Evolutionary conservation across 2,113 vertebrate genomes (phyloP).

Genomic region (Nerophis ophidion): DNA sequence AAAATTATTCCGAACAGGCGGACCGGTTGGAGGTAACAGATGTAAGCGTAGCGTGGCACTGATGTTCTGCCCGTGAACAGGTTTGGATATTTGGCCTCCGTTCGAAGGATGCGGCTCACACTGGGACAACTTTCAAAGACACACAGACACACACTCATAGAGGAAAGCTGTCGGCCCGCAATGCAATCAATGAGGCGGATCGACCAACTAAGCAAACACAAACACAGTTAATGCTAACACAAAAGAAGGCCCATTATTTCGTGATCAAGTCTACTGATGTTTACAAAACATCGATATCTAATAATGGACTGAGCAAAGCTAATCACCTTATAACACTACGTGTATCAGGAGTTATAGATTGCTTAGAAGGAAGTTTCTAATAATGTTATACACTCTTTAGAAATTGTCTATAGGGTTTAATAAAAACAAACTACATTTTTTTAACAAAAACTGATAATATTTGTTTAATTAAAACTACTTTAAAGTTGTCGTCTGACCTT

Average conservation of each 20-base stretch:
- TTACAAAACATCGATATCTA: conserved; percentile 47
- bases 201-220: conserved; percentile 64
- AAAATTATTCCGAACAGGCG: conserved; percentile 54
- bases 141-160: conserved; percentile 15
- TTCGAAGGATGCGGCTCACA: conserved; percentile 35
- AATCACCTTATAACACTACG: too few species aligned
- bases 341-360: too few species aligned
- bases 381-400: too few species aligned
- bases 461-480: too few species aligned
- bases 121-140: conserved; percentile 23
- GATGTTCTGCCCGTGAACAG: conserved; percentile 63
- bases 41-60: conserved; percentile 62
- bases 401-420: too few species aligned
- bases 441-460: too few species aligned
- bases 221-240: conserved; percentile 38
- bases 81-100: conserved; percentile 61
- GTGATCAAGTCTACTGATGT: conserved; percentile 48
- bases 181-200: conserved; percentile 59
- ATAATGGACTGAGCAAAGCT: conserved; percentile 37
- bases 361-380: too few species aligned
- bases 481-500: too few species aligned
- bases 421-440: too few species aligned
- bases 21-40: conserved; percentile 61
- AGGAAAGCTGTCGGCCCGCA: conserved; percentile 42
- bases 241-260: conserved; percentile 36